phyloP scores from a whole-genome alignment of 2,113 vertebrate species.

The Leptocoma aspasia region DNA sequence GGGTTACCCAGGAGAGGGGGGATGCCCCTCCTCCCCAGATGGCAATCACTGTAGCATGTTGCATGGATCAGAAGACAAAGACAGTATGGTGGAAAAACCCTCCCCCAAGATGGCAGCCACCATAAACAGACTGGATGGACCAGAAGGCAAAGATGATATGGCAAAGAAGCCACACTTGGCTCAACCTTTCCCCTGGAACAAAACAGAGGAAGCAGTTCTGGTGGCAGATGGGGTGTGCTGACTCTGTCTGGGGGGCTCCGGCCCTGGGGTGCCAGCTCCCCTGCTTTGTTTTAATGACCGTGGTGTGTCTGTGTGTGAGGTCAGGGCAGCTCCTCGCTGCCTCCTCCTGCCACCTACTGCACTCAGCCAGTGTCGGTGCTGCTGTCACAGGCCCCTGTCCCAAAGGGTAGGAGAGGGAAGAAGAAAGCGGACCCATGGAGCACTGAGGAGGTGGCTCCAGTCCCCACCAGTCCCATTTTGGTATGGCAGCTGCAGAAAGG shows the following conservation, averaged over 20 bases:
- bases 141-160: background rate
- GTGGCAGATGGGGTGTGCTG: background rate
- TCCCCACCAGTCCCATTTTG: accelerated
- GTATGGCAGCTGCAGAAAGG: background rate
- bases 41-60: background rate
- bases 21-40: background rate
- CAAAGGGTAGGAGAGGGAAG: background rate
- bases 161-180: background rate
- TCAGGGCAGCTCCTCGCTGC: background rate
- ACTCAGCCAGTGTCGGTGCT: accelerated
- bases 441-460: background rate
- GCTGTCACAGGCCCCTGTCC: background rate
- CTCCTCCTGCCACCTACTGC: background rate
- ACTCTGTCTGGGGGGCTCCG: accelerated
- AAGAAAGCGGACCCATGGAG: background rate
- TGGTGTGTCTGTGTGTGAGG: background rate
- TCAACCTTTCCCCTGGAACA: background rate
- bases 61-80: background rate
- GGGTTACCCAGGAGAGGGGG: background rate
- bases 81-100: background rate
- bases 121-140: background rate
- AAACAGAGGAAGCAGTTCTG: background rate
- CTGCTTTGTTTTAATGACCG: background rate
- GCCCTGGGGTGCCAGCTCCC: background rate
- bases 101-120: no score